These are phyloP conservation scores for Mesochorus sp. DNA, from an alignment of 2,888 invertebrate species.

Conservation along the genomic window DNA sequence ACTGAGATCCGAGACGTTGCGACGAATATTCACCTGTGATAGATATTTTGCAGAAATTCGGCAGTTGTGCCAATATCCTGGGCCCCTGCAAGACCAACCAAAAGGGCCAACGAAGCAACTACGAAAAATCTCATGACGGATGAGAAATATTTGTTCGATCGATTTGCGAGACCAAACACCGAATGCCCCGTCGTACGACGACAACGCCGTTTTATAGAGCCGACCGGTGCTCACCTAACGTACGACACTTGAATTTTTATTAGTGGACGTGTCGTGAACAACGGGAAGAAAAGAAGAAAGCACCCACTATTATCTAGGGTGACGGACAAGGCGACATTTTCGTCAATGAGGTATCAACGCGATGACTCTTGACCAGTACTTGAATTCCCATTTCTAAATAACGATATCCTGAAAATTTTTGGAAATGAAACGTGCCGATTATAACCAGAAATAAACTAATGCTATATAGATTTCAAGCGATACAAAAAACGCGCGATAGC, in stretches of 20 bases:
- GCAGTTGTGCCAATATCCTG: conserved; percentile 75
- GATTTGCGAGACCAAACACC: conserved; percentile 79
- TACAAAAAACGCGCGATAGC: neutral
- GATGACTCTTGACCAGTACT: conserved; percentile 21
- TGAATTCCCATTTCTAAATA: conserved; percentile 38
- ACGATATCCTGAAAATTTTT: neutral
- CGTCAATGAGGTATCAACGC: conserved; percentile 50
- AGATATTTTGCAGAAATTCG: conserved; percentile 76
- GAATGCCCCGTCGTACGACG: conserved; percentile 78
- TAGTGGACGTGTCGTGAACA: conserved; percentile 75
- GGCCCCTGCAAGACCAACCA: conserved; percentile 69
- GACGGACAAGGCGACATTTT: conserved; percentile 67
- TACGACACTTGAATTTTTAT: conserved; percentile 78
- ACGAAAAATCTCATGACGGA: conserved; percentile 75
- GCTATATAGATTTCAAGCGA: neutral
- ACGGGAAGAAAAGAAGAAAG: conserved; percentile 78
- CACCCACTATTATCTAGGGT: conserved; percentile 76
- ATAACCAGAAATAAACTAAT: neutral
- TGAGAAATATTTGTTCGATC: conserved; percentile 67
- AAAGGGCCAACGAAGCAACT: conserved; percentile 71
- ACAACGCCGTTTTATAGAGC: conserved; percentile 80
- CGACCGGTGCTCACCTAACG: conserved; percentile 69
- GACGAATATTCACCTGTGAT: conserved; percentile 73
- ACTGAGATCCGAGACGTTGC: conserved; percentile 11
- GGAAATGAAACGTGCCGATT: neutral